These are phyloP conservation scores for Lophochroa leadbeateri DNA, from an alignment of 2,113 vertebrate species.

Conservation along the genomic window DNA sequence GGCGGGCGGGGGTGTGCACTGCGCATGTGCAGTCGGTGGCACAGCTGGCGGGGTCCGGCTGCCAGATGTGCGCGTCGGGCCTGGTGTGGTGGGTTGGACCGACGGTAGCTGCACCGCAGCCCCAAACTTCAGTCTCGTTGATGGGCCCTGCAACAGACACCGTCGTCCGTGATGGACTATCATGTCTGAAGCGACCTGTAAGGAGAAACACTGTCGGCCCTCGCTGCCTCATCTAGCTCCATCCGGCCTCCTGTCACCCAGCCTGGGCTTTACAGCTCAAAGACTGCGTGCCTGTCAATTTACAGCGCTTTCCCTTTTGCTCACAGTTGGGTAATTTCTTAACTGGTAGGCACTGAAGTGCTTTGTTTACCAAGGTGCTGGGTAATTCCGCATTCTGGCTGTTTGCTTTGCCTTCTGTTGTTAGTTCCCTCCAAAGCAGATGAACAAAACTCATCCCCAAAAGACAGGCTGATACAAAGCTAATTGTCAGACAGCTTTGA, in stretches of 20 bases:
- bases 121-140: no score
- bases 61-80: no score
- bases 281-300: neutral
- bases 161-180: no score
- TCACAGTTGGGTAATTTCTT: neutral
- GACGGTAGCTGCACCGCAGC: no score
- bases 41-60: no score
- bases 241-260: neutral
- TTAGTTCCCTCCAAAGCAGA: neutral
- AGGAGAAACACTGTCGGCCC: no score
- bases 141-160: no score
- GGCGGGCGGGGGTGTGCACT: no score
- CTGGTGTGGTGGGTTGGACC: no score
- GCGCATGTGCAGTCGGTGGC: no score
- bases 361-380: neutral
- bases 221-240: neutral
- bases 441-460: fast-evolving
- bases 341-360: neutral
- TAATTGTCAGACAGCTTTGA: neutral
- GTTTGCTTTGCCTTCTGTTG: neutral
- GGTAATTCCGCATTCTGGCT: neutral
- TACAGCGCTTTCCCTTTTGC: neutral
- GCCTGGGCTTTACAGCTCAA: neutral
- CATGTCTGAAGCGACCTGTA: no score
- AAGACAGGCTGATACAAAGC: neutral